Base-by-base conservation (phyloP, 2,113 vertebrate genomes). In the Alouatta palliata region DNA sequence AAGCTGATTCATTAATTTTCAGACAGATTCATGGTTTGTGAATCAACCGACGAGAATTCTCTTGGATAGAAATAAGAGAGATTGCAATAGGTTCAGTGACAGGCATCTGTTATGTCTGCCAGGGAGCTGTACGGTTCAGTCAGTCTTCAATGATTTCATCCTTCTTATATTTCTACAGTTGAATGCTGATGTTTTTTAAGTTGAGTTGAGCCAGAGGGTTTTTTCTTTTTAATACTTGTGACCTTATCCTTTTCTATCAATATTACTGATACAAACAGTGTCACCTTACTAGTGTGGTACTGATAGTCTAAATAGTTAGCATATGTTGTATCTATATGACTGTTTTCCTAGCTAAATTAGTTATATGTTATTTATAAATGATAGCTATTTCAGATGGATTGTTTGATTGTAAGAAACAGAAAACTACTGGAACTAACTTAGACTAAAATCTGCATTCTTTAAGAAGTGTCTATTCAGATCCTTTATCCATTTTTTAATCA, bases 1-100 rank as follows among this genome's bases (percentile, higher is more conserved):
- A 98, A 97, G 80, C 75, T 94, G 88, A 98, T 96, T 97, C 94
- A 97, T 97, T 97, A 92, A 88, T 96, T 90, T 96, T 77, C 95
- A 96, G 95, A 96, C n/a, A 96, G 95, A 97, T 97, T 98, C 89
- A 90, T 82, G 90, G 45, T 94, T 91, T 93, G 75, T 93, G 91
- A 97, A 98, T 95, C 96, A 97, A 96, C 87, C 93, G 54, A n/a
- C 54, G 87, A 97, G 95, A 97, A 68, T 96, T 96, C 79, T 95
- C 82, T 98, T 82, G 2, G 5, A 35, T 58, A n/a, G 92, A 85
- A 92, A 94, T 79, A 58, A 89, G 66, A 58, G 61, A 30, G 27
- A 54, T 32, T 96, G 75, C 21, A 61, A 1, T 23, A n/a, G 20
- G 19, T 70, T 87, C 75, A 49, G 17, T 54, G 40, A 68, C 52